phyloP scores from a whole-genome alignment of 2,888 invertebrate species.

The Aphodius sticticus region DNA sequence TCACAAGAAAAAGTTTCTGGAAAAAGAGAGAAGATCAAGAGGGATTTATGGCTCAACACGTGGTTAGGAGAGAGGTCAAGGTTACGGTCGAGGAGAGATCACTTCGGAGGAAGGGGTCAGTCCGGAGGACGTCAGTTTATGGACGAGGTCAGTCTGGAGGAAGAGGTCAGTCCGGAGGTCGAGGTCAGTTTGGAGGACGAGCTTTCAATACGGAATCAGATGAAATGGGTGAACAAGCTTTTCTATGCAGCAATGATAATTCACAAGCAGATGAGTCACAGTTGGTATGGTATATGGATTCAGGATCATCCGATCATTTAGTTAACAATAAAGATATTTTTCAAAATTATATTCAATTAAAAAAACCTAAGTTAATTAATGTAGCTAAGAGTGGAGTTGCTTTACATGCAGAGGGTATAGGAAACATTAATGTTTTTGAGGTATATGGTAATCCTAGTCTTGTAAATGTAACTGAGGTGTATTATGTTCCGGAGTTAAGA shows the following conservation, averaged over 20 bases:
- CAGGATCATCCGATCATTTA: background rate
- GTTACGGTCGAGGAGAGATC: background rate
- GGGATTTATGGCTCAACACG: background rate
- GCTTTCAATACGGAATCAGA: background rate
- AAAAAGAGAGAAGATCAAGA: conserved; percentile 18
- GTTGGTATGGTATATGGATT: background rate
- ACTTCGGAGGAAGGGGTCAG: background rate
- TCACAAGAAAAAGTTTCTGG: conserved; percentile 30
- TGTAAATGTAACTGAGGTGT: background rate
- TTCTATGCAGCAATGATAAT: background rate
- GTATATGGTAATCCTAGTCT: background rate
- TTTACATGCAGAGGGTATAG: background rate
- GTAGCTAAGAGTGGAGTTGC: background rate
- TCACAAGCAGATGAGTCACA: background rate
- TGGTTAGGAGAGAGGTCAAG: background rate
- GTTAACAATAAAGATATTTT: background rate
- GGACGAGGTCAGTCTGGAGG: background rate
- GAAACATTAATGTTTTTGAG: background rate
- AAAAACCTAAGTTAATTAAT: background rate
- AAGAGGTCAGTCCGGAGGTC: background rate
- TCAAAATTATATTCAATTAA: background rate
- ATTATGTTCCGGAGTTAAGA: background rate
- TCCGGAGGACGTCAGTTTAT: background rate
- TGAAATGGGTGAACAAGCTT: background rate
- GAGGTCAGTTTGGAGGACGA: background rate